Base-by-base conservation (phyloP, 2,113 vertebrate genomes). In the Odontophorus gujanensis region DNA sequence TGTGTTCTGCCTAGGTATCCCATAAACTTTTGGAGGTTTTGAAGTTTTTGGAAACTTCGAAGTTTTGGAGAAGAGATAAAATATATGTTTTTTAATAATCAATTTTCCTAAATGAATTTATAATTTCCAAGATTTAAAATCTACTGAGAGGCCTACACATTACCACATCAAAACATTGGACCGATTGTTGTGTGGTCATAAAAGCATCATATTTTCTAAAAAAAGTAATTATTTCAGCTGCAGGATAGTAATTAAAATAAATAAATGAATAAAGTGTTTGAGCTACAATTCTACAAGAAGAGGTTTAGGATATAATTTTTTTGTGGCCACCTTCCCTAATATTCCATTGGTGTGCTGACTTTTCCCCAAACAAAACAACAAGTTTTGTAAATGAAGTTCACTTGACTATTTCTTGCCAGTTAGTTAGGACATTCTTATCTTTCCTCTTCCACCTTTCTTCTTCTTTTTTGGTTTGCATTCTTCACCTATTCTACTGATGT, bases 271-370 rank as follows among this genome's bases (percentile, higher is more conserved):
- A 8, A n/a, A 58, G 32, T n/a, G 9, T 38, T 62, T 62, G 15
- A 62, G 1, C 13, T 53, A 21, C 30, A 69, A 4, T 26, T 18
- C 2, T 58, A 43, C 7, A 8, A 8, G 8, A 51, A 87, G 47
- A 3, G 34, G 6, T 5, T 1, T 32, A 26, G 59, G 55, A 3
- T 36, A 20, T 17, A 40, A 14, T 22, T 51, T 30, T 0, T n/a
- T 72, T 47, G 55, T 11, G 24, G 30, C 2, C 7, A 43, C 3
- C 5, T 79, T 66, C 17, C 11, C 19, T 61, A 4, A 2, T 10
- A 15, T 63, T 72, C 11, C 43, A 8, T 3, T 28, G 5, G 2
- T 19, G 2, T n/a, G 30, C 28, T 26, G 3, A 0, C 1, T 32
- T 69, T n/a, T 24, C 34, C 4, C 26, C 4, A 42, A 1, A 8